These are phyloP conservation scores for Ptychobarbus kaznakovi DNA, from an alignment of 2,797 vertebrate genomes.

Conservation along the genomic window DNA sequence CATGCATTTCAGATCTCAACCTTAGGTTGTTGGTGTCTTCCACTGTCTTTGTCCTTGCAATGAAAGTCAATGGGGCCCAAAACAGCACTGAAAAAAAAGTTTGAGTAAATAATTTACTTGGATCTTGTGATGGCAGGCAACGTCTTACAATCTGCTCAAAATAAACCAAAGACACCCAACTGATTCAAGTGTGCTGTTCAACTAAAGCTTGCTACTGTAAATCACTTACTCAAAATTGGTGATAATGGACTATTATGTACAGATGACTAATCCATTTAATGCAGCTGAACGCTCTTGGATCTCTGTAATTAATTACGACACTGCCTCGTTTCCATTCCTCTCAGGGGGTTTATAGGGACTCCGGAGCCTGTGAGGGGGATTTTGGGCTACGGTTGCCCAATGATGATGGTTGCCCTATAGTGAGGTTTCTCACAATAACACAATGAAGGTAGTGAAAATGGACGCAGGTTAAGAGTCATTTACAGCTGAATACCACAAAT, in stretches of 20 bases:
- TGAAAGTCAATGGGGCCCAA: not conserved
- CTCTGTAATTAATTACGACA: slow-evolving; percentile 46
- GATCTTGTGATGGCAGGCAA: not conserved
- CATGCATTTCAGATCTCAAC: not conserved
- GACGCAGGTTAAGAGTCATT: slow-evolving; percentile 14
- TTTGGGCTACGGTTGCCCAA: slow-evolving; percentile 27
- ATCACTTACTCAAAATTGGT: slow-evolving; percentile 13
- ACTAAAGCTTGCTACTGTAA: slow-evolving; percentile 28
- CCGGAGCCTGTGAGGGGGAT: slow-evolving; percentile 30
- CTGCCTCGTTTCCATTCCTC: slow-evolving; percentile 9
- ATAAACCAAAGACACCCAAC: not conserved
- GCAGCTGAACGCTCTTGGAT: not conserved
- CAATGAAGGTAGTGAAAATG: slow-evolving; percentile 26
- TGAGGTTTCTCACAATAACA: slow-evolving; percentile 24
- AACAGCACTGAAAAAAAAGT: not conserved
- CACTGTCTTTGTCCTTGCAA: not conserved
- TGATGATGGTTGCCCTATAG: slow-evolving; percentile 13
- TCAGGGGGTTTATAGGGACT: slow-evolving; percentile 36
- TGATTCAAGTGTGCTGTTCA: not conserved
- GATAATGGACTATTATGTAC: slow-evolving; percentile 29
- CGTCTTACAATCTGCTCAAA: not conserved
- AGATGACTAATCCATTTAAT: slow-evolving; percentile 39
- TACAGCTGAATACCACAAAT: slow-evolving; percentile 3
- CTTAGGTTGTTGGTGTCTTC: accelerated
- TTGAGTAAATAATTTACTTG: not conserved